Conservation (phyloP, 1,140 invertebrate species). For the Homalodisca vitripennis region DNA sequence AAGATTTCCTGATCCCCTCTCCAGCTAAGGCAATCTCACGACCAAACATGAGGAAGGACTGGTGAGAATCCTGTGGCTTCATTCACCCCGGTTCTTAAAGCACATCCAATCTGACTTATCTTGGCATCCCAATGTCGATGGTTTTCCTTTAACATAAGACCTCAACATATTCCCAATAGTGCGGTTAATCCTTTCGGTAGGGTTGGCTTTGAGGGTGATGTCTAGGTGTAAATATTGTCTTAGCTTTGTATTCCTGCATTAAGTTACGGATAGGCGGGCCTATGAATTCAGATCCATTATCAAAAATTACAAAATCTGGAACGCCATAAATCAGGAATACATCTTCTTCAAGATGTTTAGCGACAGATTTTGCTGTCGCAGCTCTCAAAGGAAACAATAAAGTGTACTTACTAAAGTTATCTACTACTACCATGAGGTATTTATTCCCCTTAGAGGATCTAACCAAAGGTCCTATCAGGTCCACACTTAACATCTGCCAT, state of each 20-base stretch:
- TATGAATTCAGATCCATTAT: neutral
- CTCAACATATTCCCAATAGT: neutral
- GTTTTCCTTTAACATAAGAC: neutral
- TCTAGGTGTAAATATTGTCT: neutral
- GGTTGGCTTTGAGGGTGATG: slow-evolving; percentile 13
- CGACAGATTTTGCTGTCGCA: neutral
- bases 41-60: neutral
- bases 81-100: neutral
- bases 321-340: neutral
- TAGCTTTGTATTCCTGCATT: neutral
- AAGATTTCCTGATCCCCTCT: neutral
- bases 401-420: neutral
- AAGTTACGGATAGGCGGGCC: neutral
- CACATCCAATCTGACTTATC: neutral
- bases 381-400: neutral
- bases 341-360: neutral
- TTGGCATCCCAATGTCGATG: neutral
- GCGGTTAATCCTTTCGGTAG: neutral
- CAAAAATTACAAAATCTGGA: neutral
- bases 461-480: slow-evolving; percentile 1
- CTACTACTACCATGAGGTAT: neutral
- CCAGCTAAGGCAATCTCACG: neutral
- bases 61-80: neutral
- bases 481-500: neutral
- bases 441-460: neutral